Conservation (phyloP, 2,113 vertebrate species). For the Aleadryas rufinucha region DNA sequence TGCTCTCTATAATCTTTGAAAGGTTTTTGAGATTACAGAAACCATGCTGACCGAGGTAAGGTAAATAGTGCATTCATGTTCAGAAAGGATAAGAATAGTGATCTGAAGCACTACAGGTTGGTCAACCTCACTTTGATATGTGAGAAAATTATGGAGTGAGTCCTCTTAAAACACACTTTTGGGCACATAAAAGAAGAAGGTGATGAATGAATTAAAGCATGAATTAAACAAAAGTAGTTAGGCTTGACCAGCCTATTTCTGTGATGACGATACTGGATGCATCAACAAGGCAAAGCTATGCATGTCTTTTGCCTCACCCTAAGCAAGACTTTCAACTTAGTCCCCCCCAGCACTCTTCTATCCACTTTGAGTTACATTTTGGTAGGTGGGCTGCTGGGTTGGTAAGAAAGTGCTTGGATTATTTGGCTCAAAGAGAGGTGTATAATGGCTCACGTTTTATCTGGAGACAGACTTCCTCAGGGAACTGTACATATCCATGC, state of each 20-base stretch:
- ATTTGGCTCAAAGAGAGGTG: background rate
- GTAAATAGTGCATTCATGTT: background rate
- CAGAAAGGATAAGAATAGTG: background rate
- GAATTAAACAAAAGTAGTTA: background rate
- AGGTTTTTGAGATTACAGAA: background rate
- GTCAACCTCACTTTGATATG: background rate
- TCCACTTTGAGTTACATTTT: background rate
- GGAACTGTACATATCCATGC: accelerated
- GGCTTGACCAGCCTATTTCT: background rate
- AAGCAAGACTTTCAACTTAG: background rate
- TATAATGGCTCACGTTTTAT: background rate
- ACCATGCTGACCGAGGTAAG: background rate
- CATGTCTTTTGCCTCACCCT: background rate
- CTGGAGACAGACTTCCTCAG: background rate
- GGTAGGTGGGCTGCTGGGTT: background rate
- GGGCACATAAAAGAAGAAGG: background rate
- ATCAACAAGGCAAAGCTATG: background rate
- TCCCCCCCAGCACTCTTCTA: background rate
- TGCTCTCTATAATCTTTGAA: background rate
- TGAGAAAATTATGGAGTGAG: background rate
- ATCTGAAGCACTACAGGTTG: background rate
- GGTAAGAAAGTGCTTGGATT: background rate
- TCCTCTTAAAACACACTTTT: background rate
- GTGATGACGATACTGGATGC: background rate
- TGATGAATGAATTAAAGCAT: background rate